Conservation (phyloP, 2,888 invertebrate genomes). For the Melinaea marsaeus region DNA sequence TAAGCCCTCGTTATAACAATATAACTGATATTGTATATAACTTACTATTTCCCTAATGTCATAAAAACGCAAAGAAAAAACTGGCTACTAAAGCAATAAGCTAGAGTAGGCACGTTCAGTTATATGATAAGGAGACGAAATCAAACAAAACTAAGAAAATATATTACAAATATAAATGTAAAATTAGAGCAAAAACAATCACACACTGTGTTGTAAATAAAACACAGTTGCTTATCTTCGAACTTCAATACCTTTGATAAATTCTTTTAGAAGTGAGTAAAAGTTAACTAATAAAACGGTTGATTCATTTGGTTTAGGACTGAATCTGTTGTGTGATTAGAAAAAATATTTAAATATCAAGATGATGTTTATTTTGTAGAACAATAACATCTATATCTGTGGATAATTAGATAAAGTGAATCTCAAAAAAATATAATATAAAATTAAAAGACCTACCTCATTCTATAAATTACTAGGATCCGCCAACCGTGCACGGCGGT, state of each 20-base stretch:
- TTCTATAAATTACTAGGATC: slow-evolving; percentile 15
- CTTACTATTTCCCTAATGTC: too few species aligned
- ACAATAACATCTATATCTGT: too few species aligned
- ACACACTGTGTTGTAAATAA: slow-evolving; percentile 14
- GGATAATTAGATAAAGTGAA: too few species aligned
- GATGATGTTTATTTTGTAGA: not conserved
- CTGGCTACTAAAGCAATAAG: too few species aligned
- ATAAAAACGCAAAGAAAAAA: too few species aligned
- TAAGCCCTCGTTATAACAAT: too few species aligned
- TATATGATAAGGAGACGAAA: too few species aligned
- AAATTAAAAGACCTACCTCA: slow-evolving; percentile 8
- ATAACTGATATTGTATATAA: too few species aligned
- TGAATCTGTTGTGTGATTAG: not conserved
- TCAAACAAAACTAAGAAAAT: not conserved
- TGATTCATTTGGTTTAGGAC: not conserved
- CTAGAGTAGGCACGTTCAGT: too few species aligned
- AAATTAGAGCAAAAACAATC: slow-evolving; percentile 5
- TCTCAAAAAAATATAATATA: not conserved
- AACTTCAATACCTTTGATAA: slow-evolving; percentile 19
- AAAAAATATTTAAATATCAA: not conserved
- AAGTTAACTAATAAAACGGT: slow-evolving; percentile 21
- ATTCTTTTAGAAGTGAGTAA: slow-evolving; percentile 17
- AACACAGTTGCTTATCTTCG: slow-evolving; percentile 11
- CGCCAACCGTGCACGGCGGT: too few species aligned
- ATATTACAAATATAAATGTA: not conserved